Evolutionary conservation across 2,113 vertebrate species (phyloP).

Genomic region (Orycteropus afer): DNA sequence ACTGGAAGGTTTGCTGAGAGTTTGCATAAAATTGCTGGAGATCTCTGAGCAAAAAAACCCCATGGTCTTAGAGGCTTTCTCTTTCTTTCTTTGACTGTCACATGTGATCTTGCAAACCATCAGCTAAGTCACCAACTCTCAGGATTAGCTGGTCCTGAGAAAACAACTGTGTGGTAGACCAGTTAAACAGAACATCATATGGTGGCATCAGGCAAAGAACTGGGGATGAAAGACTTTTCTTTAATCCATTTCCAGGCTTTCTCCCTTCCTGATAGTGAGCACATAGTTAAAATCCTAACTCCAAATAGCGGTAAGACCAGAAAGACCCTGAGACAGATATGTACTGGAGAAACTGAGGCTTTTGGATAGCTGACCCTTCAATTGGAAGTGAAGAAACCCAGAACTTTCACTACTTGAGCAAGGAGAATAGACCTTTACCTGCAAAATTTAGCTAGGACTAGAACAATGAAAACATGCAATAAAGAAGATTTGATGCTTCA

Average conservation of each 20-base stretch:
- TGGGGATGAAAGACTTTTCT: neutral
- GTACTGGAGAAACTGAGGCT: neutral
- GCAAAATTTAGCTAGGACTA: neutral
- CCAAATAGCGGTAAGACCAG: neutral
- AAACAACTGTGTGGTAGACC: neutral
- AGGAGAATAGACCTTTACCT: neutral
- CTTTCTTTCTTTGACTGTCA: constrained; percentile 16
- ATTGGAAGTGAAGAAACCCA: neutral
- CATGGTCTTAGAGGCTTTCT: neutral
- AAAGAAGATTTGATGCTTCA: neutral
- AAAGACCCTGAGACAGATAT: neutral
- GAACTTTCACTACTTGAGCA: neutral
- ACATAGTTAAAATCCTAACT: neutral
- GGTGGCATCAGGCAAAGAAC: neutral
- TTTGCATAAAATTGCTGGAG: neutral
- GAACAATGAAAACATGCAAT: neutral
- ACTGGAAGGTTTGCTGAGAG: neutral
- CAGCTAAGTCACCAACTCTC: neutral
- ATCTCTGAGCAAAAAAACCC: neutral
- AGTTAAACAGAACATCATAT: neutral
- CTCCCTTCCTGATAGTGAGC: neutral
- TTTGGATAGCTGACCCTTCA: neutral
- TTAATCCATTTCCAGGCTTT: neutral
- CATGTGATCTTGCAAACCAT: neutral
- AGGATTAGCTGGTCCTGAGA: neutral